A percentile compares a stretch with the other conserved stretches of the same genome.
Conservation (phyloP, 2,888 invertebrate species). For the Prosapia bicincta region DNA sequence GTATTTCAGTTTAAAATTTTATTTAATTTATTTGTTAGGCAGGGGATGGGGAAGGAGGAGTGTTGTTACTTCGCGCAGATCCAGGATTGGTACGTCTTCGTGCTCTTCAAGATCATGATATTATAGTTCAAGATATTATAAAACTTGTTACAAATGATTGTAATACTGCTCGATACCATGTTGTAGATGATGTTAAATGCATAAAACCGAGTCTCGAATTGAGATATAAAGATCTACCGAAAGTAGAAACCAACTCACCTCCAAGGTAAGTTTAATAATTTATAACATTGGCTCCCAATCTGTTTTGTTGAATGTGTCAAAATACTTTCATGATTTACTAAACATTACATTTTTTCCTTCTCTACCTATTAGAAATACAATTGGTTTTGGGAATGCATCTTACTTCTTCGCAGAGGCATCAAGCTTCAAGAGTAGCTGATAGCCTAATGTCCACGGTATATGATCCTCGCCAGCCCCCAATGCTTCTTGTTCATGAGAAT, state of each 20-base stretch:
- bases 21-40: background rate
- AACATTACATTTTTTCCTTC: too few species aligned
- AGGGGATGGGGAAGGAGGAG: slow-evolving; percentile 18
- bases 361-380: too few species aligned
- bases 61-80: slow-evolving; percentile 28
- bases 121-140: slow-evolving; percentile 19
- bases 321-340: too few species aligned
- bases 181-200: background rate
- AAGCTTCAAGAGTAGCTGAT: too few species aligned
- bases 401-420: too few species aligned
- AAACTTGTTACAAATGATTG: slow-evolving; percentile 1
- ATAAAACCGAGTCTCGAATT: background rate
- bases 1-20: background rate
- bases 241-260: background rate
- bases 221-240: background rate
- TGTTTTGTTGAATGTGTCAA: too few species aligned
- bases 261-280: background rate
- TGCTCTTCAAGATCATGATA: slow-evolving; percentile 21
- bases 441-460: too few species aligned
- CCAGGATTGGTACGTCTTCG: slow-evolving; percentile 21
- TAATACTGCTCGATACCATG: background rate
- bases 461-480: too few species aligned
- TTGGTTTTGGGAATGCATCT: too few species aligned
- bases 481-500: too few species aligned
- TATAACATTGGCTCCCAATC: too few species aligned